phyloP scores from a whole-genome alignment of 2,888 invertebrate species.

The Synergus gifuensis region DNA sequence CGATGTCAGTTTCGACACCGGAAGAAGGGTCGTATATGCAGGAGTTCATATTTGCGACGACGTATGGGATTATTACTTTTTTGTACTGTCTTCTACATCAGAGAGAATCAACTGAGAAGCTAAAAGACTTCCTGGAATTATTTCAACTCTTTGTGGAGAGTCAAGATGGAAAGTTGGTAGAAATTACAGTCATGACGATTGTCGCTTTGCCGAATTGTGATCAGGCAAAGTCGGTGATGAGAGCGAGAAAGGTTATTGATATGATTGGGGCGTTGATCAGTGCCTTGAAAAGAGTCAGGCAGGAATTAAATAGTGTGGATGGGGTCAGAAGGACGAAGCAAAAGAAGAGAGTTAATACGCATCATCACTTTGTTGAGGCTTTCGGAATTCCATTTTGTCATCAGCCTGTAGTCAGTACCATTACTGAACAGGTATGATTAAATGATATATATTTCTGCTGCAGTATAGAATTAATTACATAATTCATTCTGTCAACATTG shows the following conservation, averaged over 20 bases:
- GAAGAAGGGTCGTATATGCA: conserved; percentile 80
- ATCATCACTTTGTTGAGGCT: conserved; percentile 81
- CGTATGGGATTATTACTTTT: conserved; percentile 81
- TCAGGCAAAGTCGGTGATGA: conserved; percentile 73
- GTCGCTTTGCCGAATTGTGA: conserved; percentile 79
- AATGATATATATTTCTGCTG: neutral
- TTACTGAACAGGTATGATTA: conserved; percentile 42
- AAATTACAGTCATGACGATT: conserved; percentile 80
- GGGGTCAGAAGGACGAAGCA: conserved; percentile 80
- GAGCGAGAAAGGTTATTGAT: conserved; percentile 80
- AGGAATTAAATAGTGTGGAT: conserved; percentile 80
- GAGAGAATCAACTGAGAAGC: conserved; percentile 75
- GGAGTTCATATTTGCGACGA: conserved; percentile 82
- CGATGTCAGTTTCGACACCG: conserved; percentile 53
- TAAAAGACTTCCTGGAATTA: conserved; percentile 81
- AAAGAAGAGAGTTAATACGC: conserved; percentile 78
- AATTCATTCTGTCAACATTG: neutral
- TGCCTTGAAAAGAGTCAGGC: conserved; percentile 81
- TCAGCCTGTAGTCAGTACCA: conserved; percentile 46
- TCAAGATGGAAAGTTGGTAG: conserved; percentile 80
- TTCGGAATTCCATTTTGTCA: conserved; percentile 78
- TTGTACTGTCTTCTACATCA: conserved; percentile 82
- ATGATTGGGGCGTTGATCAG: conserved; percentile 80
- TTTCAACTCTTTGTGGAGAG: conserved; percentile 82
- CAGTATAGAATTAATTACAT: conserved; percentile 19